A percentile compares a stretch with the other conserved stretches of the same genome.
Conservation (phyloP, 2,888 invertebrate genomes). For the Patella ulyssiponensis region DNA sequence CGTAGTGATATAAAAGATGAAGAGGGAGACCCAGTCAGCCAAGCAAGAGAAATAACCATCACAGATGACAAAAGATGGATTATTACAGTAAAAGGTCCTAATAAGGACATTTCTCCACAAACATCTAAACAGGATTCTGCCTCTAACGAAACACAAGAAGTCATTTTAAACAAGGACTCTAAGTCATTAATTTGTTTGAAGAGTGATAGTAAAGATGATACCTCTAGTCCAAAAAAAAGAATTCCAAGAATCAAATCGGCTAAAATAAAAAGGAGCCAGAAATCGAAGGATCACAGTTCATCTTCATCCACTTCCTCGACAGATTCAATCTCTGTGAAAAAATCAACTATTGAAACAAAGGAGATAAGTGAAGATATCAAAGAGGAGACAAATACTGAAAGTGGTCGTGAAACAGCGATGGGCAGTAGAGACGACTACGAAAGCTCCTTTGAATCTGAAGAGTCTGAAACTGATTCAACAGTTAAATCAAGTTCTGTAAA, state of each 20-base stretch:
- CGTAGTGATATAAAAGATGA: neutral
- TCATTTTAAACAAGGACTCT: neutral
- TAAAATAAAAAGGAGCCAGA: too few relatives aligned
- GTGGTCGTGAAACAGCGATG: neutral
- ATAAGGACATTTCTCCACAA: neutral
- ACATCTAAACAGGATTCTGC: neutral
- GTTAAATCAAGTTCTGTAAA: neutral
- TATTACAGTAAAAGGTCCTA: neutral
- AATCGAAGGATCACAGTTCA: neutral
- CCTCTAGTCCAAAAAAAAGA: neutral
- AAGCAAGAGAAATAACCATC: neutral
- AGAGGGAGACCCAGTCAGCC: neutral
- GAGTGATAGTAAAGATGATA: neutral
- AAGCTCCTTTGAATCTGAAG: too few relatives aligned
- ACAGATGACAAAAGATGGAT: neutral
- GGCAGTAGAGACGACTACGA: neutral
- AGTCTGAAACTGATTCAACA: neutral
- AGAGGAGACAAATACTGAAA: neutral
- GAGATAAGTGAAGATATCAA: too few relatives aligned
- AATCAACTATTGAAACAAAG: neutral
- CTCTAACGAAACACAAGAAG: neutral
- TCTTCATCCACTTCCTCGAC: neutral
- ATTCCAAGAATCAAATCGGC: neutral
- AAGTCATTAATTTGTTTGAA: neutral
- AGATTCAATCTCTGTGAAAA: neutral